These are phyloP conservation scores for Peromyscus melanophrys DNA, from an alignment of 2,797 vertebrate genomes.

Conservation along the genomic window DNA sequence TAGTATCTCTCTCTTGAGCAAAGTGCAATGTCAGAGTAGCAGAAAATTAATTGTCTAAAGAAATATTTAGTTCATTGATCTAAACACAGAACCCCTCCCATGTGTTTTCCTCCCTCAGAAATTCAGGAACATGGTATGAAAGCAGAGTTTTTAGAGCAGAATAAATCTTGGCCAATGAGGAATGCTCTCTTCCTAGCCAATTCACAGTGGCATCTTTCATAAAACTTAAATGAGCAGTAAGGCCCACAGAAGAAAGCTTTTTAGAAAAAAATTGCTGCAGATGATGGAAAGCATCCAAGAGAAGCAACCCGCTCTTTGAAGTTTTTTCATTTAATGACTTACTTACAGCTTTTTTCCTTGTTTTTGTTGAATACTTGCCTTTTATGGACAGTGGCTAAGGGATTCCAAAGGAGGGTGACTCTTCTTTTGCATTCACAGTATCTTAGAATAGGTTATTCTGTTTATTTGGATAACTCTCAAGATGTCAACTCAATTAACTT, in stretches of 20 bases:
- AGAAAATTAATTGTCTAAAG: constrained; percentile 12
- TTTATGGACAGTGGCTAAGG: not conserved
- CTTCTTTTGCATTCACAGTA: not conserved
- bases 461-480: not conserved
- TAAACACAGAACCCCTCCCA: not conserved
- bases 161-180: constrained; percentile 10
- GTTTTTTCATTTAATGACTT: not conserved
- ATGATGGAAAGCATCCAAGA: not conserved
- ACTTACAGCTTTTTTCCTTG: not conserved
- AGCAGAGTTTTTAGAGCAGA: not conserved
- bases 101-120: constrained; percentile 30
- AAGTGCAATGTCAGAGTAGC: not conserved
- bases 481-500: not conserved
- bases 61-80: not conserved
- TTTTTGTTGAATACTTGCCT: not conserved
- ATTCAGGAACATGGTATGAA: constrained; percentile 5
- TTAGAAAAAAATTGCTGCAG: not conserved
- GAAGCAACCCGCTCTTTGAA: not conserved
- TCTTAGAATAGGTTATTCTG: constrained; percentile 5
- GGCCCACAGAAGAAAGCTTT: not conserved
- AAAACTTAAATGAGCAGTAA: not conserved
- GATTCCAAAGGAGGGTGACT: not conserved
- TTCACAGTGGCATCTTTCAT: constrained; percentile 42
- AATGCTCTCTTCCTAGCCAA: not conserved
- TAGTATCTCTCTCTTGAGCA: not conserved